Evolutionary conservation across 2,113 vertebrate genomes (phyloP).

Genomic region (Bothrops jararaca): DNA sequence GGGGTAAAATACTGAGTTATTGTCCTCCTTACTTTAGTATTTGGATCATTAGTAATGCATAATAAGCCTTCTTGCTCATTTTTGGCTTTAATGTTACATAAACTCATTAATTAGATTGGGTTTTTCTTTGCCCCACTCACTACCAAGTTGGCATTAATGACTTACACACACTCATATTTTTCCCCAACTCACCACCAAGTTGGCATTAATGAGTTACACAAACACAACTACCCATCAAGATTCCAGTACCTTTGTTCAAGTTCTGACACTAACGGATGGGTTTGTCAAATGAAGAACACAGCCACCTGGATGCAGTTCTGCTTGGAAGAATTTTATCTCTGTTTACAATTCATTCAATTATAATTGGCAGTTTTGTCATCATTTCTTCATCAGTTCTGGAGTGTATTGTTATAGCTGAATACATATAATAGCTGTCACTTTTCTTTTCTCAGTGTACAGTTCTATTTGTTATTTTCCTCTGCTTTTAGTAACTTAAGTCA

Average conservation of each 20-base stretch:
- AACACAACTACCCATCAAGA: not conserved
- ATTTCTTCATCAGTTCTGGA: slow-evolving; percentile 61
- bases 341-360: slow-evolving; percentile 59
- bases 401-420: slow-evolving; percentile 67
- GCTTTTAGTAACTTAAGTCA: slow-evolving; percentile 68
- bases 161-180: not conserved
- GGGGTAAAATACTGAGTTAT: not conserved
- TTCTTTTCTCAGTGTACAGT: slow-evolving; percentile 50
- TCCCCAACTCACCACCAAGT: not conserved
- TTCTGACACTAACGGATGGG: not conserved
- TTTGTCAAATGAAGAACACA: slow-evolving; percentile 18
- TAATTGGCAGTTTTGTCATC: slow-evolving; percentile 70
- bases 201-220: not conserved
- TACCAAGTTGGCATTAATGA: not conserved
- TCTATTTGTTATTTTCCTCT: slow-evolving; percentile 65
- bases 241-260: not conserved
- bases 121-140: not conserved
- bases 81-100: not conserved
- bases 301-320: slow-evolving; percentile 46
- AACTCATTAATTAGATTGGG: not conserved
- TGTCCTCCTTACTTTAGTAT: not conserved
- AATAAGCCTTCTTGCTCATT: not conserved
- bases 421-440: slow-evolving; percentile 67
- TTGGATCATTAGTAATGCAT: not conserved
- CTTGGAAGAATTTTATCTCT: slow-evolving; percentile 61